Evolutionary conservation across 2,888 invertebrate species (phyloP).

Genomic region (Amblyteles armatorius): DNA sequence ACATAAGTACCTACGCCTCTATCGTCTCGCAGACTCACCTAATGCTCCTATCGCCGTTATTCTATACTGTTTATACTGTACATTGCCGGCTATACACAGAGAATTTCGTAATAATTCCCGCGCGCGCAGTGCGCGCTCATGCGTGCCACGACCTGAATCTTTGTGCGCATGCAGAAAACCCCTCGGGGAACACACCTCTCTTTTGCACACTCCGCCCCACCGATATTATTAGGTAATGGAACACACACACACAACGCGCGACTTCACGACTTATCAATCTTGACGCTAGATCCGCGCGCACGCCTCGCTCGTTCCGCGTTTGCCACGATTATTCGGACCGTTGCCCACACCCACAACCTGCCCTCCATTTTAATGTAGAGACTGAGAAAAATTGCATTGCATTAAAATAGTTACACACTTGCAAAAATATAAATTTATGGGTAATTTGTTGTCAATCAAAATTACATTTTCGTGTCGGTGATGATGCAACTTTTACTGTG

Average conservation of each 20-base stretch:
- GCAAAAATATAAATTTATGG: neutral
- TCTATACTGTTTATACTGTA: conserved; percentile 34
- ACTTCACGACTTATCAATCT: conserved; percentile 45
- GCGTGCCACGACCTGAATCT: conserved; percentile 83
- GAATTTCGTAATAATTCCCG: conserved; percentile 82
- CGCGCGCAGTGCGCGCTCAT: conserved; percentile 80
- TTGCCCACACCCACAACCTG: conserved; percentile 49
- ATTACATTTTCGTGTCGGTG: neutral
- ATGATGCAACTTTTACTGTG: neutral
- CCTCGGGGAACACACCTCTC: conserved; percentile 64
- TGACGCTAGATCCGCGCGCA: conserved; percentile 29
- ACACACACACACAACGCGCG: conserved; percentile 43
- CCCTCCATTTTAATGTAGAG: neutral
- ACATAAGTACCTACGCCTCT: conserved; percentile 58
- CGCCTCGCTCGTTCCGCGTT: conserved; percentile 58
- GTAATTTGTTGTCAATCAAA: neutral
- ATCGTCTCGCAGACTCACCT: conserved; percentile 50
- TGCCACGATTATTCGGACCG: conserved; percentile 62
- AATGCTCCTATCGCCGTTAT: conserved; percentile 9
- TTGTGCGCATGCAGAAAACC: conserved; percentile 74
- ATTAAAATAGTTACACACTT: neutral
- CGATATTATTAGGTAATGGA: conserved; percentile 65
- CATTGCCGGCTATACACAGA: conserved; percentile 48
- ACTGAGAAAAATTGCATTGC: neutral
- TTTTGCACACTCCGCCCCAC: conserved; percentile 64